Base-by-base conservation (phyloP, 2,888 invertebrate species). In the Lithodes maja region DNA sequence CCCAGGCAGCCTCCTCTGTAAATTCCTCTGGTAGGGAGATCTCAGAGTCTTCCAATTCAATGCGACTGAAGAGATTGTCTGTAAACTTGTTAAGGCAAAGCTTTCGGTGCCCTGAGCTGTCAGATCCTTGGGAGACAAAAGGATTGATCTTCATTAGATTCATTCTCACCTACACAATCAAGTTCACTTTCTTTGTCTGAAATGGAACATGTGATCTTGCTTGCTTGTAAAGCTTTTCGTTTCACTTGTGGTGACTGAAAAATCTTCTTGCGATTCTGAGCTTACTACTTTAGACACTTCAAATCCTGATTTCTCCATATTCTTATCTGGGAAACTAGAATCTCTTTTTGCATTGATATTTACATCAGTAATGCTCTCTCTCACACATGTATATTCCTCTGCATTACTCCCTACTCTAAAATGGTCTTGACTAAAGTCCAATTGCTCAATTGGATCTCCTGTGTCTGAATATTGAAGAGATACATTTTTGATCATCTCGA, bases 21-120 rank as follows among this genome's bases (percentile, higher is more conserved):
- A 17, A 15, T 68, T 85, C 88, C 33, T 89, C 88, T 61, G 81
- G 82, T 17, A 89, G n/a, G 68, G 81, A 80, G 7, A 81, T 75
- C 52, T 81, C 85, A 0, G 81, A 85, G 55, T 88, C 88, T 15
- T 89, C 81, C 12, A 81, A 52, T 49, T 89, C 85, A 50, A 89
- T 71, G 15, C 71, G 85, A 52, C 78, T 84, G 52, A 85, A 89
- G 15, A 89, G 80, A 33, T 52, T 89, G 7, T 89, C 88, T 2
- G 88, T 85, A 68, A 89, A 89, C 61, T 81, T 77, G 68, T 85
- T 77, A 5, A 89, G 79, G n/a, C 68, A 77, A 3, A 80, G 50
- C 53, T 85, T 85, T 3, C 80, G 78, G 5, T 50, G 61, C 12
- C 54, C 53, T 55, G 52, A 78, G 5, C 75, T 52, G 55, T 81